Evolutionary conservation across 2,797 vertebrate species (phyloP).

Genomic region (Danionella dracula): DNA sequence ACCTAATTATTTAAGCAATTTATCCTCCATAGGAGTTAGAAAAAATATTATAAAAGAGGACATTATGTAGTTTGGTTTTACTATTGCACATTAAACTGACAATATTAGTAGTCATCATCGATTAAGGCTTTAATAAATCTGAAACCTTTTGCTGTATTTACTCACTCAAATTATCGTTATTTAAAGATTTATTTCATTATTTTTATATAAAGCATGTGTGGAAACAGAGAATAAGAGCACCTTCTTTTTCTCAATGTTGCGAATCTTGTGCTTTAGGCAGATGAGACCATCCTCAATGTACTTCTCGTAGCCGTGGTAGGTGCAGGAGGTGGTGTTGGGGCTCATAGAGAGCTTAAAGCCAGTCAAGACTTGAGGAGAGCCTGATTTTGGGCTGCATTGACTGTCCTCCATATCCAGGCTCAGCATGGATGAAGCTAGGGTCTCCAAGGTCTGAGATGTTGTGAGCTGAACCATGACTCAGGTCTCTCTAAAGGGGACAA

Average conservation of each 20-base stretch:
- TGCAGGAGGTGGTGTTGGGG: slow-evolving; percentile 49
- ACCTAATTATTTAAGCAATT: no score
- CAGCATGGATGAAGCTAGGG: slow-evolving; percentile 56
- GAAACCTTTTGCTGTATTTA: no score
- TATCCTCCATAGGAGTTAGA: no score
- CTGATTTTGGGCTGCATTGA: slow-evolving; percentile 36
- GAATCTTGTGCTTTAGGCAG: slow-evolving; percentile 94
- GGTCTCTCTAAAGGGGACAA: slow-evolving; percentile 41
- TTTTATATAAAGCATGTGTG: no score
- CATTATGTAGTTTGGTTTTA: no score
- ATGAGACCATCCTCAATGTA: slow-evolving; percentile 94
- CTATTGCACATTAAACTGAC: no score
- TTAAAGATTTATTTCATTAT: no score
- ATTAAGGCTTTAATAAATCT: no score
- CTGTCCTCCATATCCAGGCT: slow-evolving; percentile 53
- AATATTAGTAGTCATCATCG: no score
- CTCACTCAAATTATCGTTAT: no score
- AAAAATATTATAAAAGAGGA: no score
- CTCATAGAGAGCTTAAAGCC: slow-evolving; percentile 57
- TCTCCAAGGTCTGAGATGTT: slow-evolving; percentile 58
- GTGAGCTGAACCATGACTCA: slow-evolving; percentile 85
- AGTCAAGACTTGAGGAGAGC: slow-evolving; percentile 55
- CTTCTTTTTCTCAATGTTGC: slow-evolving; percentile 98
- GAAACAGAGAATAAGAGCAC: slow-evolving; percentile 62
- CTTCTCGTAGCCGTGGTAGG: slow-evolving; percentile 83